Evolutionary conservation across 2,888 invertebrate species (phyloP).

Genomic region (Drosophila cyrtoloma): DNA sequence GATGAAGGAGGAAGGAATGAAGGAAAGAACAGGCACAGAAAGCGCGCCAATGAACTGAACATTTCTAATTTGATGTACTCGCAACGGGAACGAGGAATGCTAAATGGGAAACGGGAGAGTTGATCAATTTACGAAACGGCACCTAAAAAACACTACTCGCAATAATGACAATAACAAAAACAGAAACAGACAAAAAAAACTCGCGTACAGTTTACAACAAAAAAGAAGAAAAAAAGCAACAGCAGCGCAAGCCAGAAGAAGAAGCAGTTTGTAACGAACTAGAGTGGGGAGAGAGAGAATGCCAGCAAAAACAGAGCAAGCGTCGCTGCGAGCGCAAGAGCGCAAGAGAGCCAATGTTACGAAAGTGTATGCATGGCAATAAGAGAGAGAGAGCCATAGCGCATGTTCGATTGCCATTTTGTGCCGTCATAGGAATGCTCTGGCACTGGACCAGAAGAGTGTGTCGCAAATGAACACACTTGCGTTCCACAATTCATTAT

Average conservation of each 20-base stretch:
- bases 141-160: constrained; percentile 37
- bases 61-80: constrained; percentile 60
- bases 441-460: constrained; percentile 51
- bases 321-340: constrained; percentile 27
- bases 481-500: constrained; percentile 69
- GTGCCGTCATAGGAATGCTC: constrained; percentile 45
- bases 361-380: constrained; percentile 64
- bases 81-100: constrained; percentile 24
- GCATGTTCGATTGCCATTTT: constrained; percentile 17
- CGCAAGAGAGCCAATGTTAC: constrained; percentile 51
- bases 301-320: constrained; percentile 72
- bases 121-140: constrained; percentile 55
- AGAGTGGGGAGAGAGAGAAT: constrained; percentile 76
- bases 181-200: constrained; percentile 20
- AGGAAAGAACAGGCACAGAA: constrained; percentile 33
- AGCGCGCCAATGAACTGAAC: constrained; percentile 65
- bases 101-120: constrained; percentile 3
- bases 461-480: constrained; percentile 55
- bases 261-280: constrained; percentile 76
- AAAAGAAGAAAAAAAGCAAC: constrained; percentile 47
- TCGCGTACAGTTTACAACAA: constrained; percentile 76
- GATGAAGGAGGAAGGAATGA: constrained; percentile 32
- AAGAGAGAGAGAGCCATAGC: constrained; percentile 30
- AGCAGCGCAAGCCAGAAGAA: constrained; percentile 32
- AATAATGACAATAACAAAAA: constrained; percentile 9